phyloP scores from a whole-genome alignment of 2,113 vertebrate species.

The Illadopsis cleaveri region DNA sequence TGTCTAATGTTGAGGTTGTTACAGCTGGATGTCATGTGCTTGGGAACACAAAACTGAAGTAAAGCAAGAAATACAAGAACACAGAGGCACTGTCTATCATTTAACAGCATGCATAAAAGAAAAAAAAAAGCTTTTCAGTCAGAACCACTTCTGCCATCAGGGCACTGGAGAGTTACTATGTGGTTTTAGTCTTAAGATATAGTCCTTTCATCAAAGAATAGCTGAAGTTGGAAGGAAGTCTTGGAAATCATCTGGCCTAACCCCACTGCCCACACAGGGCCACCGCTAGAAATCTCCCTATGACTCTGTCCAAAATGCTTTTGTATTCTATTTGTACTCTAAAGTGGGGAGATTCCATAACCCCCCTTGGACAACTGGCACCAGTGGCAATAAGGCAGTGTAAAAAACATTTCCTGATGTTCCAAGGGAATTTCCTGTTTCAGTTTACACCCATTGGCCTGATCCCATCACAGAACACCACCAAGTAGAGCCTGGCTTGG shows the following conservation, averaged over 20 bases:
- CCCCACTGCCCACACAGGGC: neutral
- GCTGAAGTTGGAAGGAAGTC: neutral
- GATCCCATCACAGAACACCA: neutral
- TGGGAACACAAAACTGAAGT: neutral
- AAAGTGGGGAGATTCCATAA: neutral
- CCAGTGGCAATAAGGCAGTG: neutral
- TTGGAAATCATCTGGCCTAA: neutral
- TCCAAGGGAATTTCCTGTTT: neutral
- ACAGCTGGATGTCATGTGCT: neutral
- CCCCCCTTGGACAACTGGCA: neutral
- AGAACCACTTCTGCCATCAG: neutral
- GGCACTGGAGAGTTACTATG: neutral
- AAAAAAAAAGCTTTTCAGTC: neutral
- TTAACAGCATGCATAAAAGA: neutral
- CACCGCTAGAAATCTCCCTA: neutral
- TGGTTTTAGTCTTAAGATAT: neutral
- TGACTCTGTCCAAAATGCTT: rapidly evolving
- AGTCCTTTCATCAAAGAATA: neutral
- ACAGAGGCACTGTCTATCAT: neutral
- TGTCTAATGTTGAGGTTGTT: neutral
- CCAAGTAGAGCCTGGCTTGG: neutral
- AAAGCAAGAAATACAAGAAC: neutral
- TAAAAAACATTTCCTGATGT: neutral
- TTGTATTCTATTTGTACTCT: rapidly evolving
- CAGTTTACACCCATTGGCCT: neutral